A percentile compares a stretch with the other conserved stretches of the same genome.
Evolutionary conservation across 1,140 invertebrate genomes (phyloP).

Genomic region (Plutomurus gul): DNA sequence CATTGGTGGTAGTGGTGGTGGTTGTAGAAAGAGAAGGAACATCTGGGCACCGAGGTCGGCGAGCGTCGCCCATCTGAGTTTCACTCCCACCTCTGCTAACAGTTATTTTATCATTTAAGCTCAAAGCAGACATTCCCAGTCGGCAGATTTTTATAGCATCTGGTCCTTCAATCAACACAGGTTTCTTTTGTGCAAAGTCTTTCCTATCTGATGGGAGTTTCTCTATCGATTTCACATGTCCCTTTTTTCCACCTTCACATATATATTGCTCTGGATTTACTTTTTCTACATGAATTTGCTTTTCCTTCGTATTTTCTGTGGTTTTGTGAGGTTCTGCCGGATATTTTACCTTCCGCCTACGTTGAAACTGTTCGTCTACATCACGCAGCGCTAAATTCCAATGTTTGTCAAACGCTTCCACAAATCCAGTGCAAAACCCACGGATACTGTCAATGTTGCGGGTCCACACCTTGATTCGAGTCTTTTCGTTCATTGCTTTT

Average conservation of each 20-base stretch:
- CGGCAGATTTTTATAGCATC: constrained; percentile 5
- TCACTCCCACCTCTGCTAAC: neutral
- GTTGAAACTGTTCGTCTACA: constrained; percentile 82
- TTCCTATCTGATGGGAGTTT: neutral
- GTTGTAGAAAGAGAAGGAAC: neutral
- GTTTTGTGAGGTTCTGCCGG: constrained; percentile 26
- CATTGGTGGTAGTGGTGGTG: neutral
- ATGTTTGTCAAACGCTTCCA: constrained; percentile 91
- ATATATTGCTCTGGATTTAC: neutral
- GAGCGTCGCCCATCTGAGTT: no score
- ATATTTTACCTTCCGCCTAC: constrained; percentile 58
- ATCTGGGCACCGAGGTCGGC: neutral
- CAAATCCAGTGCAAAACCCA: constrained; percentile 76
- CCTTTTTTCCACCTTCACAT: neutral
- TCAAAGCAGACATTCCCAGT: neutral
- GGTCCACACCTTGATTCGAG: constrained; percentile 68
- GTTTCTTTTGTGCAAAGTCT: neutral
- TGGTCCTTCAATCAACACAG: constrained; percentile 26
- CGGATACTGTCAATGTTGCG: constrained; percentile 64
- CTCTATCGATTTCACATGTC: neutral
- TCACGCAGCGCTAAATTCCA: constrained; percentile 89
- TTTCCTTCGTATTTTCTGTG: neutral
- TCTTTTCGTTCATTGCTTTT: constrained; percentile 65
- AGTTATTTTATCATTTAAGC: neutral
- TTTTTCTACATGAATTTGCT: neutral